Base-by-base conservation (phyloP, 1,140 invertebrate species). In the Goniozus legneri region DNA sequence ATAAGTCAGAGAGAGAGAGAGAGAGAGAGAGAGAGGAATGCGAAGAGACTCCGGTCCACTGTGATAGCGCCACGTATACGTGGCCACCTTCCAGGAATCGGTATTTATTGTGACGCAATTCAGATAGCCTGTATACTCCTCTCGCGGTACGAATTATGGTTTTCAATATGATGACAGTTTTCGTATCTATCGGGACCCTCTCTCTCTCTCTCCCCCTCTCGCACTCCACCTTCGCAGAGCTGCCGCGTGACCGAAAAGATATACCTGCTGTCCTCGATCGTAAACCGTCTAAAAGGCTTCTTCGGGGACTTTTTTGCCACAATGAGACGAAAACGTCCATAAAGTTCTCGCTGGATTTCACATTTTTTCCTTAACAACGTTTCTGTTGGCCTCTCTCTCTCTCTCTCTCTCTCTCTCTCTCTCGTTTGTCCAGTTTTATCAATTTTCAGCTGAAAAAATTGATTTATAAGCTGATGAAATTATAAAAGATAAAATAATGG, bases 61-160 rank as follows among this genome's bases (percentile, higher is more conserved):
- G 62, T 64, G 65, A 69, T 68, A 71, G 54, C 58, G 44, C 35
- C 50, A n/a, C 45, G 56, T 37, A n/a, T n/a, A n/a, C n/a, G 52
- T 60, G 62, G 61, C 68, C 62, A 63, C 65, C 70, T 76, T 76
- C 70, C 72, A 71, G 55, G 71, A 73, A 75, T 73, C 67, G 67
- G 71, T 75, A 75, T 76, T 76, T 75, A 76, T 76, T 73, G 71
- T 69, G 71, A 74, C 71, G 65, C 66, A 65, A 72, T 60, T 68
- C 66, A 69, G 73, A 76, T 75, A 74, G 65, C 62, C 60, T 66
- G 60, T 67, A 67, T 64, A 59, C 51, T 52, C 48, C 51, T 56
- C 50, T 51, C 47, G 37, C 27, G 20, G 53, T 51, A 67, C 71
- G 70, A 75, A 75, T 74, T 75, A 75, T 73, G 71, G 68, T 73